Conservation (phyloP, 2,113 vertebrate species). For the Struthidea cinerea region DNA sequence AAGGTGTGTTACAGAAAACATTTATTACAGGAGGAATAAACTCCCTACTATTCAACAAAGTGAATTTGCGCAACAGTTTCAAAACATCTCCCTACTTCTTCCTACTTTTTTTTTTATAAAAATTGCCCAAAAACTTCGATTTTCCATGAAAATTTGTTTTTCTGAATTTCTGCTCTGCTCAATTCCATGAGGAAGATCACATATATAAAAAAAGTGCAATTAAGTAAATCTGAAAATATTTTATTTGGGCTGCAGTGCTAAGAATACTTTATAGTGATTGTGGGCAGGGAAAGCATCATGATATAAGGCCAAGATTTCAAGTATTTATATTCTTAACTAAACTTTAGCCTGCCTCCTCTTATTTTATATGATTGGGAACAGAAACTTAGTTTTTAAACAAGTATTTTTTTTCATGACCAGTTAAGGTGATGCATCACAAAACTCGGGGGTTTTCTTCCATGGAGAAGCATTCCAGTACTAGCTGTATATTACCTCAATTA, state of each 20-base stretch:
- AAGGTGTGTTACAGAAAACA: not conserved
- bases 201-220: not conserved
- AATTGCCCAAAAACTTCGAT: not conserved
- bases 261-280: not conserved
- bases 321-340: not conserved
- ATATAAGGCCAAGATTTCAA: not conserved
- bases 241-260: not conserved
- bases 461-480: not conserved
- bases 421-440: not conserved
- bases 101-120: not conserved
- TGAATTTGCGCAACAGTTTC: not conserved
- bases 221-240: not conserved
- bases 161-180: not conserved
- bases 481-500: not conserved
- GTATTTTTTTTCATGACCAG: conserved; percentile 19
- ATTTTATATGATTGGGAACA: not conserved
- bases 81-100: not conserved
- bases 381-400: conserved; percentile 5
- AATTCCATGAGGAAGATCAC: not conserved
- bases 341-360: not conserved
- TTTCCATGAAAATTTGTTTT: not conserved
- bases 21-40: not conserved
- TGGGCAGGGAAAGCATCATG: not conserved
- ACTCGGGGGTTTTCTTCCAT: not conserved
- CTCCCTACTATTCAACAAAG: not conserved